Percentiles rank a stretch among this genome's conserved stretches.
phyloP scores from a whole-genome alignment of 2,113 vertebrate species.

The Phrynocephalus versicolor region DNA sequence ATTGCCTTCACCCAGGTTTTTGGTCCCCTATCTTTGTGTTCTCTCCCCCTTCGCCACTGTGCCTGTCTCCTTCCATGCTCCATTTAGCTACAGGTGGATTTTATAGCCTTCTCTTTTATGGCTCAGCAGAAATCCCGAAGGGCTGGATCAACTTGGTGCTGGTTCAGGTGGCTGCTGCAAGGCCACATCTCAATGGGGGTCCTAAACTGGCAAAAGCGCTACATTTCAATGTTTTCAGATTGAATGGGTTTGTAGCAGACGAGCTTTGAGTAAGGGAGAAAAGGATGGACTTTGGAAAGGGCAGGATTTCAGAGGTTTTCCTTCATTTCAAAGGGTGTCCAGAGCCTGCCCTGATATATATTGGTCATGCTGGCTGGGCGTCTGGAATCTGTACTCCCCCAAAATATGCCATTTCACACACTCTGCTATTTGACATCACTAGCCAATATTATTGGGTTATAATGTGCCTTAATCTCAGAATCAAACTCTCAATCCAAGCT shows the following conservation, averaged over 20 bases:
- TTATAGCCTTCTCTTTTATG: slow-evolving; percentile 44
- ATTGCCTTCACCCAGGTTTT: slow-evolving; percentile 49
- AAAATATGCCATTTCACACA: no score
- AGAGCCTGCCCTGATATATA: not conserved
- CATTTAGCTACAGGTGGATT: slow-evolving; percentile 47
- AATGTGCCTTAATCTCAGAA: no score
- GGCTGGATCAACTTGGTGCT: slow-evolving; percentile 37
- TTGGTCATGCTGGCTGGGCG: no score
- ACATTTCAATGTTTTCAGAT: slow-evolving; percentile 9
- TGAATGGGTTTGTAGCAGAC: slow-evolving; percentile 9
- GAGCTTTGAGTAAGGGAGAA: accelerated
- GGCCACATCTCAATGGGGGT: slow-evolving; percentile 47
- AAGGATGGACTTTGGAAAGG: not conserved
- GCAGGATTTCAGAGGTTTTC: not conserved
- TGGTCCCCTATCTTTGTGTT: slow-evolving; percentile 56
- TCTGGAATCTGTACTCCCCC: no score
- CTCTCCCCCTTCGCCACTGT: not conserved
- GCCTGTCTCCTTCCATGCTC: not conserved
- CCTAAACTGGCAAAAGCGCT: slow-evolving; percentile 9
- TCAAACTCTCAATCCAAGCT: no score
- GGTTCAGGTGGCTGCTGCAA: slow-evolving; percentile 53
- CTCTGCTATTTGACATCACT: no score
- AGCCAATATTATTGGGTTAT: no score
- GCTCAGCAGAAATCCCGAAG: slow-evolving; percentile 41
- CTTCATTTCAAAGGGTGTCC: not conserved